A percentile compares a stretch with the other conserved stretches of the same genome.
Conservation (phyloP, 2,113 vertebrate genomes). For the Rallus limicola region DNA sequence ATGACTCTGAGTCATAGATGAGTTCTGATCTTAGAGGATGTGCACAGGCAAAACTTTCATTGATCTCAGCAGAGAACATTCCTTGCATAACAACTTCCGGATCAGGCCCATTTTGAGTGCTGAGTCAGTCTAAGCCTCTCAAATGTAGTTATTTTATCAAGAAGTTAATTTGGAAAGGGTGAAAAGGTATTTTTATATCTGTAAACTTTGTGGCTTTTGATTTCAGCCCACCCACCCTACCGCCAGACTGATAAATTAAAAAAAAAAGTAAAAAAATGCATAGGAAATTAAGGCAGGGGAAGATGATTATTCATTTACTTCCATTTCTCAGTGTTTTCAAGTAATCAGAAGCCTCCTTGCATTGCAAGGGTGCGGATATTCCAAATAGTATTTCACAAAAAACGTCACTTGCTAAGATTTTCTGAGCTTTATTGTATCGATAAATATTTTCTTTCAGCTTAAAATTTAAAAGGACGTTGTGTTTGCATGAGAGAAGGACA, state of each 20-base stretch:
- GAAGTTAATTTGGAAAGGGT: not conserved
- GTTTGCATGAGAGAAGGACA: not conserved
- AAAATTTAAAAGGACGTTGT: not conserved
- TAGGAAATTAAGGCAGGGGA: not conserved
- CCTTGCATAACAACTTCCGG: constrained; percentile 20
- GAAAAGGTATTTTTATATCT: not conserved
- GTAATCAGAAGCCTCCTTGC: not conserved
- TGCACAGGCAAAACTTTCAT: not conserved
- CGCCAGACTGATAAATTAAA: not conserved
- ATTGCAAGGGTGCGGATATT: not conserved
- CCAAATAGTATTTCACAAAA: not conserved
- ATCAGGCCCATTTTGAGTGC: constrained; percentile 31
- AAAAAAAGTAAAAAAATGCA: not conserved
- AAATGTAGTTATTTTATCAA: not conserved
- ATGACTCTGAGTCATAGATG: constrained; percentile 63
- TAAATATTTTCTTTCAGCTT: not conserved
- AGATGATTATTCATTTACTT: not conserved
- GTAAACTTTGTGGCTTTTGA: not conserved
- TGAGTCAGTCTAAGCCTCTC: constrained; percentile 15
- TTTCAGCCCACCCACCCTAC: no score
- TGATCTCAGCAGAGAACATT: constrained; percentile 34
- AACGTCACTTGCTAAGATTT: not conserved
- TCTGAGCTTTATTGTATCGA: not conserved
- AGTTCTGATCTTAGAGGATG: constrained; percentile 12
- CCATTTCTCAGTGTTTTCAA: not conserved